Base-by-base conservation (phyloP, 2,113 vertebrate species). In the Echinops telfairi region DNA sequence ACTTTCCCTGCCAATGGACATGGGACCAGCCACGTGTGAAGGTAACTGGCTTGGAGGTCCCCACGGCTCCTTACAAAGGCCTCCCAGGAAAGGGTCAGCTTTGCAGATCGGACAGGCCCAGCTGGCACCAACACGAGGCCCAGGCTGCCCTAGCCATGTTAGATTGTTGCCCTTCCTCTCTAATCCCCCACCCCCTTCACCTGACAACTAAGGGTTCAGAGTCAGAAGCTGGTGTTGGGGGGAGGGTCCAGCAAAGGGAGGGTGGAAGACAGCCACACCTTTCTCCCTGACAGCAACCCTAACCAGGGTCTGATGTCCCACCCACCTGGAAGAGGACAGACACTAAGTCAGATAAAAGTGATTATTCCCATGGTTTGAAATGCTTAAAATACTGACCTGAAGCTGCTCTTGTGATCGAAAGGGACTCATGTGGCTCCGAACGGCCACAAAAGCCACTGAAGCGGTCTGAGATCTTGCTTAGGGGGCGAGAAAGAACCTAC, bases 371-470 rank as follows among this genome's bases (percentile, higher is more conserved):
- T 53, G 25, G 33, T 43, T 58, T 70, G 25, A 43, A 53, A 53
- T 38, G 81, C 27, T 82, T 83, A n/a, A 86, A 70, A 43, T 66
- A 73, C 40, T 64, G 27, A 92, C 62, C 79, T 33, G 38, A 89
- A 27, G 31, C 15, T 68, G 3, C 47, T 87, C 38, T 76, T 47
- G 23, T 62, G 58, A 43, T 22, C 22, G 47, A 68, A 75, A 83
- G 57, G 40, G 82, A 87, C 25, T 64, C 4, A 0, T 3, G n/a
- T 76, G 53, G 43, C 36, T 79, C 19, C 25, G 31, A 78, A 31
- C n/a, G 71, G n/a, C 22, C 31, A 83, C 70, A 78, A 62, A 40
- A 84, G 47, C 57, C 29, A 11, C 66, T 23, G 66, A 27, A 33
- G 47, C 47, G 2, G 9, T 53, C 47, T 53, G 47, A 14, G 47